Evolutionary conservation across 2,113 vertebrate species (phyloP).

Genomic region (Heterocephalus glaber): DNA sequence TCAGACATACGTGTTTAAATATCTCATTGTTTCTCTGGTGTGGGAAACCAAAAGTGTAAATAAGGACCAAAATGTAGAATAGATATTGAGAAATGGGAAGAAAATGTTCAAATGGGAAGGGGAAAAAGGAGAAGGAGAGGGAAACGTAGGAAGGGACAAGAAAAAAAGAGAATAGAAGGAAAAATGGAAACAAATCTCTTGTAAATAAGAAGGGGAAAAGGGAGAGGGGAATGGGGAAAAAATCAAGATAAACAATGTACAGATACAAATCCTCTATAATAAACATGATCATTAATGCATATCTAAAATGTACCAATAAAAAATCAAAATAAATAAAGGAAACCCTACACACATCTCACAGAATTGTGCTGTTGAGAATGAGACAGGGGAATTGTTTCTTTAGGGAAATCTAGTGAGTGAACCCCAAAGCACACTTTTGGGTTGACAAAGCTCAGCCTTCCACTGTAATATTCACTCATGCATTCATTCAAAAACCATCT

Average conservation of each 20-base stretch:
- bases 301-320: neutral
- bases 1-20: neutral
- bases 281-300: neutral
- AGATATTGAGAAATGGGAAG: neutral
- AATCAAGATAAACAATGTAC: neutral
- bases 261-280: neutral
- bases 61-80: neutral
- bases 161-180: neutral
- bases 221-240: neutral
- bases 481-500: neutral
- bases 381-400: neutral
- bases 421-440: neutral
- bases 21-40: neutral
- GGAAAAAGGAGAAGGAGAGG: neutral
- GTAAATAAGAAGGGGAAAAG: neutral
- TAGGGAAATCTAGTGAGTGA: neutral
- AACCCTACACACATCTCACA: neutral
- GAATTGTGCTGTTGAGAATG: neutral
- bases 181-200: neutral
- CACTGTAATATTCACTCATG: neutral
- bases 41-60: neutral
- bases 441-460: neutral
- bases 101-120: neutral
- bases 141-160: neutral
- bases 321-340: neutral